phyloP scores from a whole-genome alignment of 2,888 invertebrate species.

The Phanerotoma sp. region DNA sequence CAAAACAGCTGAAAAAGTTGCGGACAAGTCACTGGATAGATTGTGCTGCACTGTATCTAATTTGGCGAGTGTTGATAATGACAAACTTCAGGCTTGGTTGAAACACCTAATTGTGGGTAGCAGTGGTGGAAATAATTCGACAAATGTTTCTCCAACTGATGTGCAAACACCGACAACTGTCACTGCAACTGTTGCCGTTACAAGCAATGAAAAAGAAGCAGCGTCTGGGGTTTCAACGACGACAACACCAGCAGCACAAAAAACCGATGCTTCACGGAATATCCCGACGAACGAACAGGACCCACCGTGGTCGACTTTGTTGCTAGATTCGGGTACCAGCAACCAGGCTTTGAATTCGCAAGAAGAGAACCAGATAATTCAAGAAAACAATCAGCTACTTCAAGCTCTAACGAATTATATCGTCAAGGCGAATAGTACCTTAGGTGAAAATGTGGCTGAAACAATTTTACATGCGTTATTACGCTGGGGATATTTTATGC shows the following conservation, averaged over 20 bases:
- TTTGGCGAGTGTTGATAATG: slow-evolving; percentile 66
- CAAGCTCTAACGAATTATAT: slow-evolving; percentile 73
- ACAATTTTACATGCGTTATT: slow-evolving; percentile 73
- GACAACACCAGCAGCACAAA: no score
- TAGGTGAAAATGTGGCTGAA: slow-evolving; percentile 65
- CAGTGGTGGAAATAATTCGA: slow-evolving; percentile 50
- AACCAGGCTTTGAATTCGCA: slow-evolving; percentile 41
- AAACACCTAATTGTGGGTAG: slow-evolving; percentile 69
- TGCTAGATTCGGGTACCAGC: slow-evolving; percentile 39
- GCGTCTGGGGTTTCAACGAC: no score
- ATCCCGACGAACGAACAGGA: slow-evolving; percentile 35
- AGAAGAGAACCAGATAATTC: slow-evolving; percentile 59
- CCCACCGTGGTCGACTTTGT: slow-evolving; percentile 45
- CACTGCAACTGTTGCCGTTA: slow-evolving; percentile 28
- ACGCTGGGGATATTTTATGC: slow-evolving; percentile 69
- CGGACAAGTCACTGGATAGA: slow-evolving; percentile 66
- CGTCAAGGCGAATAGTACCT: slow-evolving; percentile 67
- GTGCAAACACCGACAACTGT: slow-evolving; percentile 58
- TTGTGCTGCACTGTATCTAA: slow-evolving; percentile 69
- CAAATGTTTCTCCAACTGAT: slow-evolving; percentile 59
- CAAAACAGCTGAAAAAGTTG: slow-evolving; percentile 56
- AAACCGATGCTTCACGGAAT: slow-evolving; percentile 43
- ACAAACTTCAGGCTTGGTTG: slow-evolving; percentile 67
- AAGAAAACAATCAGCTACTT: slow-evolving; percentile 71
- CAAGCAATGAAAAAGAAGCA: slow-evolving; percentile 37